Conservation (phyloP, 2,113 vertebrate species). For the Myotis yumanensis region DNA sequence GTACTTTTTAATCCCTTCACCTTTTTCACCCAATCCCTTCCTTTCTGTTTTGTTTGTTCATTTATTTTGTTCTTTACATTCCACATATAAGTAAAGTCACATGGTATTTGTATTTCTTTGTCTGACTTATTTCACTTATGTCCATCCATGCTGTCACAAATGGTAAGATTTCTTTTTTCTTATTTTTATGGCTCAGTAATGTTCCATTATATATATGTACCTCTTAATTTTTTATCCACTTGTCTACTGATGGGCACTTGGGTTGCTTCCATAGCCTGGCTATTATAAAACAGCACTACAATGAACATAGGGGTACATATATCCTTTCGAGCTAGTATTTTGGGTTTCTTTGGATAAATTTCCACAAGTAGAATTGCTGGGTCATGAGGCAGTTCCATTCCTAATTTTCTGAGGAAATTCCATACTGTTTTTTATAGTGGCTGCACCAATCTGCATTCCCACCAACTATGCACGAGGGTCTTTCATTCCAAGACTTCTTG, state of each 20-base stretch:
- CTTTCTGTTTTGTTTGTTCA: neutral
- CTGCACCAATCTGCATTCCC: neutral
- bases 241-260: neutral
- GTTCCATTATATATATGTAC: neutral
- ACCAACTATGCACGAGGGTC: neutral
- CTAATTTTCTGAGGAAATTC: neutral
- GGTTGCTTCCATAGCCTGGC: neutral
- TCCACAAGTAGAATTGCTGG: neutral
- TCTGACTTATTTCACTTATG: neutral
- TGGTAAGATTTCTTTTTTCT: neutral
- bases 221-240: neutral
- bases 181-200: neutral
- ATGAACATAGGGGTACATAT: neutral
- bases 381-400: neutral
- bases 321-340: neutral
- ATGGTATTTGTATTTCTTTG: neutral
- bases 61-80: neutral
- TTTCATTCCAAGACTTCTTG: neutral
- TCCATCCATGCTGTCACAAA: neutral
- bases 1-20: neutral
- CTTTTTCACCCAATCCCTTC: neutral
- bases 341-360: neutral
- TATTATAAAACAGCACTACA: neutral
- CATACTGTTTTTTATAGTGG: neutral
- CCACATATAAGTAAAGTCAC: neutral